Conservation (phyloP, 2,888 invertebrate genomes). For the Thereva unica region DNA sequence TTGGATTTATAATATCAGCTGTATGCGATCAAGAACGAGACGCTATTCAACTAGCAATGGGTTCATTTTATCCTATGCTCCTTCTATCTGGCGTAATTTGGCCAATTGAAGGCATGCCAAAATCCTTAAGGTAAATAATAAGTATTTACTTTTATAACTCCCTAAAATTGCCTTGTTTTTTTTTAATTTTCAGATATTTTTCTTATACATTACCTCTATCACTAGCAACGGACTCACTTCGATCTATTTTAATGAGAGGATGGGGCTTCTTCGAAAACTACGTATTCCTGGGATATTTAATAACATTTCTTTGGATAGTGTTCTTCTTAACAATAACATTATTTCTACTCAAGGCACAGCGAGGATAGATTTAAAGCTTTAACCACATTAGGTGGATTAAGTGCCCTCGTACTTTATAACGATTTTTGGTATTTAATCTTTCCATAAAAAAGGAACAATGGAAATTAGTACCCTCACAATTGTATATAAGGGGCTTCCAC, state of each 20-base stretch:
- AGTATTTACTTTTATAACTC: not conserved
- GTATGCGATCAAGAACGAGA: conserved; percentile 90
- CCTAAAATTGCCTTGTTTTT: not conserved
- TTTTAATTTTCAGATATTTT: conserved; percentile 63
- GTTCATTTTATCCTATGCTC: conserved; percentile 93
- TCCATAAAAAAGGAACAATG: too few species aligned
- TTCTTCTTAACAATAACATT: too few species aligned
- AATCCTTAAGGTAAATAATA: conserved; percentile 65
- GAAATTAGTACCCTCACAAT: too few species aligned
- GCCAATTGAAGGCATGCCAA: conserved; percentile 96
- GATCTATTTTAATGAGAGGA: conserved; percentile 71
- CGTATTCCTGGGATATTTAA: too few species aligned
- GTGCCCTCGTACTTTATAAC: too few species aligned
- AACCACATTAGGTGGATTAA: too few species aligned
- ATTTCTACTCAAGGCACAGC: too few species aligned
- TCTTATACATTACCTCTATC: conserved; percentile 85
- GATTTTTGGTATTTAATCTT: too few species aligned
- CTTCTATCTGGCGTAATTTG: conserved; percentile 93
- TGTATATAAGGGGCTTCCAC: too few species aligned
- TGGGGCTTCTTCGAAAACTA: too few species aligned
- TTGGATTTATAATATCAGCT: conserved; percentile 92
- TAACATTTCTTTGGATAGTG: too few species aligned
- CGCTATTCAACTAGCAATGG: conserved; percentile 89
- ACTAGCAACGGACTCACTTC: conserved; percentile 86
- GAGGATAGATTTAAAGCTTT: too few species aligned